Base-by-base conservation (phyloP, 53 echinoderm and acorn worm species). In the Paracentrotus lividus region DNA sequence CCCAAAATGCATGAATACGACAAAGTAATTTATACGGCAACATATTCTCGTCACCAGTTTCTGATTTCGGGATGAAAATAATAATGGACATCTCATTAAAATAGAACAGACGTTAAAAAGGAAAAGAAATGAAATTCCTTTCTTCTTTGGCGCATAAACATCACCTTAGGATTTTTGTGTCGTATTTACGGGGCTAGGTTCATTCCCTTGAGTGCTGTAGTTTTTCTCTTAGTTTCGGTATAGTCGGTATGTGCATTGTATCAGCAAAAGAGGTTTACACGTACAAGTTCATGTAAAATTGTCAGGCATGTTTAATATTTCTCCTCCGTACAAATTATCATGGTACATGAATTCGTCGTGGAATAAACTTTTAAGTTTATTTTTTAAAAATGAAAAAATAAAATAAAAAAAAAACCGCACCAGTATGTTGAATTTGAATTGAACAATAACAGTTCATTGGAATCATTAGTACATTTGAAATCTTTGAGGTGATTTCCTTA, bases 121-220 rank as follows among this genome's bases (percentile, higher is more conserved):
- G 18, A 86, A 86, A 86, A 86, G 34, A 56, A 56, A 86, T 33
- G 53, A 55, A 55, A 86, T 86, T 86, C 56, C 86, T 86, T 86
- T 86, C 47, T 86, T 36, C 26, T 86, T 86, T 86, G 12, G 86
- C 55, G 86, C 86, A 86, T 86, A 86, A 86, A 86, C 86, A 86
- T 86, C 86, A 86, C 86, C 86, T 56, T 86, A 86, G 55, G 38
- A 86, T 86, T 59, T 89, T 89, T 42, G 65, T n/a, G 89, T 89
- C 89, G 89, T 89, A 89, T 89, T 89, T 89, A 89, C 64, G 89
- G n/a, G 89, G 89, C 60, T 89, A 14, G 13, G 57, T 59, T 60
- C 43, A 60, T 12, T 89, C 89, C 89, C 89, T 23, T 43, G 89
- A 61, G 89, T 89, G 89, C 27, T 56, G 89, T 89, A 89, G 43